Evolutionary conservation across 2,888 invertebrate species (phyloP).

Genomic region (Gastracanthus pulcherrimus): DNA sequence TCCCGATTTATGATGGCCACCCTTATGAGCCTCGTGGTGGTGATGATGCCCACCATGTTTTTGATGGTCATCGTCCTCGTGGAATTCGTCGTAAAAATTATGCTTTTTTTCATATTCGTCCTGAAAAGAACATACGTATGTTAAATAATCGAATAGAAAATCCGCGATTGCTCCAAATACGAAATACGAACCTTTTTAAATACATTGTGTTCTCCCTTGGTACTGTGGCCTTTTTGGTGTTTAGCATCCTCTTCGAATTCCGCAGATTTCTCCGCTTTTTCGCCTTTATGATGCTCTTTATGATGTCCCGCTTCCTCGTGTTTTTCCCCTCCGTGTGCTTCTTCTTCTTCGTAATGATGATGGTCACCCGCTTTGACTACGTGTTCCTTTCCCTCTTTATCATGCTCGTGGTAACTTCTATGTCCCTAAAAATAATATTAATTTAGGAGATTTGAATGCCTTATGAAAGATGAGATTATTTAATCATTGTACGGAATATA

Average conservation of each 20-base stretch:
- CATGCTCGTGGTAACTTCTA: constrained; percentile 81
- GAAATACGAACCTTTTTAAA: constrained; percentile 81
- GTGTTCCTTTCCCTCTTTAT: constrained; percentile 83
- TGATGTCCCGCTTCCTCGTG: constrained; percentile 83
- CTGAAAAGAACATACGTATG: constrained; percentile 64
- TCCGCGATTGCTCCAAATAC: neutral
- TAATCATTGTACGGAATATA: too few relatives aligned
- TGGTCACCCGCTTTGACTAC: constrained; percentile 84
- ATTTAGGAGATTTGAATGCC: neutral
- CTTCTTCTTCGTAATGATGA: constrained; percentile 82
- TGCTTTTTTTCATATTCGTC: constrained; percentile 88
- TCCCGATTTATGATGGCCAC: constrained; percentile 79
- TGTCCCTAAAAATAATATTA: constrained; percentile 65
- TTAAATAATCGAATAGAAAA: neutral
- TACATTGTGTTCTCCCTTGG: constrained; percentile 86
- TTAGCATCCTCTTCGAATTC: constrained; percentile 83
- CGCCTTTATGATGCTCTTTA: constrained; percentile 83
- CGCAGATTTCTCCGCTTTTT: constrained; percentile 83
- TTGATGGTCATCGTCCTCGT: constrained; percentile 84
- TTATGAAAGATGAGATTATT: too few relatives aligned
- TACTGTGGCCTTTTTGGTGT: constrained; percentile 86
- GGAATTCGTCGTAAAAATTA: constrained; percentile 87
- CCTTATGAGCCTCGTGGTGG: constrained; percentile 79
- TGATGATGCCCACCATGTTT: constrained; percentile 82
- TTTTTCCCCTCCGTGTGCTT: constrained; percentile 82